Conservation (phyloP, 2,888 invertebrate genomes). For the Uropetala carovei region DNA sequence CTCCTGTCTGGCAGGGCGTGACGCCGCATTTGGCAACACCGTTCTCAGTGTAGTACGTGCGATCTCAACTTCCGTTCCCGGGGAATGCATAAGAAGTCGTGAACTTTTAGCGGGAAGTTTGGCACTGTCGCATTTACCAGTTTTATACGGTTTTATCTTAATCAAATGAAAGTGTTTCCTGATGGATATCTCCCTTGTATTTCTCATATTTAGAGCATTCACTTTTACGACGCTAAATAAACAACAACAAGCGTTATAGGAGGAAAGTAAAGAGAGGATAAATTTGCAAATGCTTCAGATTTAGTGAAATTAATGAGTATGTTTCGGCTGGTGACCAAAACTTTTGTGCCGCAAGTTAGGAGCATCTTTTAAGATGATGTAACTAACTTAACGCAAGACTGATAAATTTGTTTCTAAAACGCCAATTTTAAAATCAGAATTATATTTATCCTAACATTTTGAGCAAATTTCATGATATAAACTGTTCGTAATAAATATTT, state of each 20-base stretch:
- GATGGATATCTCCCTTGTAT: background rate
- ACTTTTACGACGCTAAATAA: background rate
- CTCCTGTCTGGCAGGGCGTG: constrained; percentile 28
- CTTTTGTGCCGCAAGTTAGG: too few relatives aligned
- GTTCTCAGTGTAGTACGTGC: constrained; percentile 16
- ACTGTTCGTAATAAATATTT: too few relatives aligned
- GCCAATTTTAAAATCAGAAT: too few relatives aligned
- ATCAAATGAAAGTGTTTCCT: background rate
- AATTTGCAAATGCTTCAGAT: too few relatives aligned
- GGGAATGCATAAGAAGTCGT: constrained; percentile 42
- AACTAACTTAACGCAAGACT: too few relatives aligned
- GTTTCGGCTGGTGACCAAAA: too few relatives aligned
- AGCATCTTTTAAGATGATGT: too few relatives aligned
- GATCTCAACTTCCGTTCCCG: constrained; percentile 33
- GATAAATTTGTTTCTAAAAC: too few relatives aligned
- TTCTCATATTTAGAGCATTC: background rate
- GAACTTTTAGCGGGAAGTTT: constrained; percentile 20
- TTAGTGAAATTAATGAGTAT: too few relatives aligned
- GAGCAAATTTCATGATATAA: too few relatives aligned
- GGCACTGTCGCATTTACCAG: constrained; percentile 1
- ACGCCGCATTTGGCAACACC: constrained; percentile 47
- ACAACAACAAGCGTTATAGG: background rate
- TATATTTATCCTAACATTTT: too few relatives aligned
- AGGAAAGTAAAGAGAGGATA: too few relatives aligned
- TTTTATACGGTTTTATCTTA: constrained; percentile 2